Base-by-base conservation (phyloP, 2,888 invertebrate species). In the Apodemia duryi region DNA sequence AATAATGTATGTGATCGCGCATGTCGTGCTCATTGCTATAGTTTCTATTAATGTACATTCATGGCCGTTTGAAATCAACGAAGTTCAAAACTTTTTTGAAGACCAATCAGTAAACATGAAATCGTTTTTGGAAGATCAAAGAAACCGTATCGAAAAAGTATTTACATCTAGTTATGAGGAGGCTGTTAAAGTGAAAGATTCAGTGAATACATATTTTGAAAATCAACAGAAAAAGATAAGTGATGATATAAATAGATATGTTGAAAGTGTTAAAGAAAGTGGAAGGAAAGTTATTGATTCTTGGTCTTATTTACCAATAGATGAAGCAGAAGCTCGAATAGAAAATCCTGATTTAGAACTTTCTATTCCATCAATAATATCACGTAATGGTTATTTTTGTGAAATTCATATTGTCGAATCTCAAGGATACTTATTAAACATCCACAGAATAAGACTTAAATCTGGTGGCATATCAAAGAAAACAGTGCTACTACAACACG, bases 361-460 rank as follows among this genome's bases (percentile, higher is more conserved):
- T 21, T 75, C 86, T 35, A 89, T 90, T 2, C 88, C 91, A 2
- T 82, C 85, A 4, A 83, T 88, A 10, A 80, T 90, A 3, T 72
- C 76, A 21, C 81, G 93, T 61, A 92, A 94, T 68, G 95, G 95
- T 52, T 97, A 96, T 80, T 86, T 91, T 0, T 94, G 94, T 35
- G 96, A 97, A 84, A 93, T 94, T 0, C 96, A 97, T 75, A 88
- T 92, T 0, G 92, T 96, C 0, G 81, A 92, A 67, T 97, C 98
- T 54, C 96, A 98, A 86, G 97, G 97, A 0, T 98, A 96, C 81
- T 86, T 97, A 21, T 85, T 98, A 61, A 95, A 94, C 51, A 71
- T 98, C 62, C 97, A 97, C 76, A 93, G 98, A 65, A 97, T 98
- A 72, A 96, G 96, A 0, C 70, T 71, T 51, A 92, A 91, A 62